phyloP scores from a whole-genome alignment of 1,140 invertebrate species.

The Popillia japonica region DNA sequence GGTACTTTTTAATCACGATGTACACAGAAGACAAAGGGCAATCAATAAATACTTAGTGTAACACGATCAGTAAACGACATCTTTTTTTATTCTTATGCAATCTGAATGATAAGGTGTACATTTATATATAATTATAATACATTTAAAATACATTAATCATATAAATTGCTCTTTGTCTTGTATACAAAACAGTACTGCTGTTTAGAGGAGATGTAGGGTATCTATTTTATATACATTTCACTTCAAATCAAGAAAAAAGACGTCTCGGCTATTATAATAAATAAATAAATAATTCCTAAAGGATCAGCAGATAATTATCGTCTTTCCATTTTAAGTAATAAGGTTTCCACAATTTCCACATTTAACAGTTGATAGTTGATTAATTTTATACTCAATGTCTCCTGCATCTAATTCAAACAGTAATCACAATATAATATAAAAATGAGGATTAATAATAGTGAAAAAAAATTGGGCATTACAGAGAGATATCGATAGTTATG shows the following conservation, averaged over 20 bases:
- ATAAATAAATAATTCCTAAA: neutral
- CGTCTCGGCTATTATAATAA: neutral
- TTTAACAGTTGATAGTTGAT: too few relatives aligned
- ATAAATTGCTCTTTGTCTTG: constrained; percentile 19
- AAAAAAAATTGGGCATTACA: neutral
- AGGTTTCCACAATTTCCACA: too few relatives aligned
- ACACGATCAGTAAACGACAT: too few relatives aligned
- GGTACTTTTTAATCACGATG: too few relatives aligned
- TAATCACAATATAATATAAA: too few relatives aligned
- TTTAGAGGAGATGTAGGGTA: neutral
- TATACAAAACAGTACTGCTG: neutral
- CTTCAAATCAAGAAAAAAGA: neutral
- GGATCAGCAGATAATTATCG: too few relatives aligned
- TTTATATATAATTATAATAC: neutral
- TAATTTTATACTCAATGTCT: too few relatives aligned
- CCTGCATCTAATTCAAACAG: too few relatives aligned
- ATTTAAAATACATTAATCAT: neutral
- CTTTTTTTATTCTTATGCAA: too few relatives aligned
- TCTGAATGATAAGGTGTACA: neutral
- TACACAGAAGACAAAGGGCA: constrained; percentile 26
- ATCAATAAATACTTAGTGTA: constrained; percentile 2
- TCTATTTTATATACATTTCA: neutral
- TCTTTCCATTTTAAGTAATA: too few relatives aligned
- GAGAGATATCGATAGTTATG: neutral
- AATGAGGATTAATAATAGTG: too few relatives aligned